Percentiles rank a stretch among this genome's conserved stretches.
These are phyloP conservation scores for Hemiprocne comata DNA, from an alignment of 2,113 vertebrate genomes.

Conservation along the genomic window DNA sequence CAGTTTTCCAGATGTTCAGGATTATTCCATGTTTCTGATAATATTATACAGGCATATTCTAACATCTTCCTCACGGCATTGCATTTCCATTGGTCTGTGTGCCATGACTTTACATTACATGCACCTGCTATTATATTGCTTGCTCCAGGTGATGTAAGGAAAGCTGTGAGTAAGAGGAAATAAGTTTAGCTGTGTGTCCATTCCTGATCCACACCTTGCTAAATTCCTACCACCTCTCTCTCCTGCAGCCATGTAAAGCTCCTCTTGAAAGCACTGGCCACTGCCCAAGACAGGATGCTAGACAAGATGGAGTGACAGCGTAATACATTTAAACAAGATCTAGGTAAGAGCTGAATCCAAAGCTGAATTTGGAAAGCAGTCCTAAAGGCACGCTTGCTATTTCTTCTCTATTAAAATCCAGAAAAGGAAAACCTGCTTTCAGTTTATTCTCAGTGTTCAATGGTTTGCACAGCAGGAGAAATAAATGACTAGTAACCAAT, in stretches of 20 bases:
- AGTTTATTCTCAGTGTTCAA: neutral
- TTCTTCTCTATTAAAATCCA: neutral
- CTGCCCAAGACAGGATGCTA: neutral
- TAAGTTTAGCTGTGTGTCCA: neutral
- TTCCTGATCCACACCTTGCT: neutral
- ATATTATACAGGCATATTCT: neutral
- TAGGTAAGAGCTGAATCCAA: conserved; percentile 9
- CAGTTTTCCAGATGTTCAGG: neutral
- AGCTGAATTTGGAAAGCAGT: neutral
- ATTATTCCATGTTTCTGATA: neutral
- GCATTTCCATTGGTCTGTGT: neutral
- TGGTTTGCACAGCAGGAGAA: neutral
- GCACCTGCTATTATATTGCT: neutral
- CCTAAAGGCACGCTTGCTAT: neutral
- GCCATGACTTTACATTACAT: neutral
- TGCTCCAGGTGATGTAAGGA: neutral
- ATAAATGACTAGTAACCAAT: neutral
- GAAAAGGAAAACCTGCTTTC: neutral
- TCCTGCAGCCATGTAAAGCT: neutral
- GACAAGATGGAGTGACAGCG: neutral
- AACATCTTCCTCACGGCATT: neutral
- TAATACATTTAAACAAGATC: neutral
- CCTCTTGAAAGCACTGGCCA: neutral
- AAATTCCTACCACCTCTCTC: neutral
- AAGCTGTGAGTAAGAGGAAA: neutral